Evolutionary conservation across 2,113 vertebrate species (phyloP), one percentile per base, ranked within the genome.

Genomic region (Sprattus sprattus): DNA sequence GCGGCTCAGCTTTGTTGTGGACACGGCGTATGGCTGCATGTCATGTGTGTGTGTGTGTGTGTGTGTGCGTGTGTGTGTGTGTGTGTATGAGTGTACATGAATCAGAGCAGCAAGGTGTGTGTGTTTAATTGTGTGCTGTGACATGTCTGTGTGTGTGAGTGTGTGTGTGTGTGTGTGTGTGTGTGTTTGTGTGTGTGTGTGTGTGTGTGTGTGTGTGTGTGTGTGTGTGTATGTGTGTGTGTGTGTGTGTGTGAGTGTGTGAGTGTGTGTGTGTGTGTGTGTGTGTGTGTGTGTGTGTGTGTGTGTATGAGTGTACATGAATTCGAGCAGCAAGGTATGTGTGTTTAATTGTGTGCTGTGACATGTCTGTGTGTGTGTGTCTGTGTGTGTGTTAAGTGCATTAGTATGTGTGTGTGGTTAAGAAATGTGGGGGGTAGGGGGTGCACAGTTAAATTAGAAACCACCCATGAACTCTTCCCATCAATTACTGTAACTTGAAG

Each of bases 401-500:
- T 75, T 39, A 39, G 28, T 44, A 13, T 78, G 25, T 78, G 71
- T 3, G 32, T 78, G 82, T 81, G 54, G 67, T 52, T 75, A 44
- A 20, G 46, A 32, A 67, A 32, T 83, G 67, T 84, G 82, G 67
- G 81, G 80, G 84, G 81, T 50, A 45, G 82, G 81, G 85, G 85
- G 83, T 83, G 60, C 83, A 22, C 47, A 54, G 47, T 81, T 78
- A 87, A 87, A 90, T 89, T 89, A 89, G 81, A 90, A 83, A 81
- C 85, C 82, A 85, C 87, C 60, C 80, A 25, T 86, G 71, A 86
- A 82, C 75, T 39, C 83, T 86, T 78, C 81, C 85, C 84, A 88
- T 88, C 88, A 90, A 90, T 90, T 90, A 89, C 83, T 52, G 84
- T 80, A 45, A 84, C 85, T 78, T 81, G 78, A 57, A 85, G 83